These are phyloP conservation scores for Sarotherodon lohbergeri DNA, from an alignment of 2,113 vertebrate genomes.

Conservation along the genomic window DNA sequence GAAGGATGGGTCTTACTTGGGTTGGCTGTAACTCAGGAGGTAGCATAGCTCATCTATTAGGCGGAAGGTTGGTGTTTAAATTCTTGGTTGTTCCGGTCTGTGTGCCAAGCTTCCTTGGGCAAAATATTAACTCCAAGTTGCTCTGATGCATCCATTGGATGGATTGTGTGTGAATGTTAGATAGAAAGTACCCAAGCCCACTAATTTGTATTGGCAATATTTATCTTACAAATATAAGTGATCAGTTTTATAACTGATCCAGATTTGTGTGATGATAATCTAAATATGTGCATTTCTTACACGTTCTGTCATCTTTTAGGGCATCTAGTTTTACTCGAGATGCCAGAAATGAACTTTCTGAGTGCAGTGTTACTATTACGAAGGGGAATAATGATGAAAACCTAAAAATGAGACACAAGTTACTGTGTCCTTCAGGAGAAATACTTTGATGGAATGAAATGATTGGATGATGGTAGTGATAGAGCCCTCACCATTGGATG, in stretches of 20 bases:
- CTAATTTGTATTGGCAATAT: background rate
- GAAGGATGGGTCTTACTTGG: background rate
- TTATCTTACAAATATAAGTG: background rate
- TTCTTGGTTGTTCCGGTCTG: background rate
- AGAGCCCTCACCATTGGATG: background rate
- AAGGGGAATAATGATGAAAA: background rate
- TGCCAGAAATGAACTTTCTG: background rate
- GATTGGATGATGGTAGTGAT: background rate
- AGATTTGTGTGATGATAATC: background rate
- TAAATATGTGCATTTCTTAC: background rate
- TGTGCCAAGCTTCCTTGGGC: fast-evolving
- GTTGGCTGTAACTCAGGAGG: background rate
- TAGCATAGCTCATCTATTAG: background rate
- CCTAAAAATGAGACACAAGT: background rate
- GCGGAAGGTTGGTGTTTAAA: background rate
- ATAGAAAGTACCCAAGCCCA: background rate
- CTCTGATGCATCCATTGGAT: background rate
- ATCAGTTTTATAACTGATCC: fast-evolving
- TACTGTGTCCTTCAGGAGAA: background rate
- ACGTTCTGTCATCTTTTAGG: background rate
- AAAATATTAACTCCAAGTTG: background rate
- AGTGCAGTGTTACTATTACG: background rate
- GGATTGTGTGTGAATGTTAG: too few species aligned
- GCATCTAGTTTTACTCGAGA: background rate
- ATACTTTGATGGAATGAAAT: background rate